These are phyloP conservation scores for Genyomyrus donnyi DNA, from an alignment of 2,113 vertebrate genomes.

Conservation along the genomic window DNA sequence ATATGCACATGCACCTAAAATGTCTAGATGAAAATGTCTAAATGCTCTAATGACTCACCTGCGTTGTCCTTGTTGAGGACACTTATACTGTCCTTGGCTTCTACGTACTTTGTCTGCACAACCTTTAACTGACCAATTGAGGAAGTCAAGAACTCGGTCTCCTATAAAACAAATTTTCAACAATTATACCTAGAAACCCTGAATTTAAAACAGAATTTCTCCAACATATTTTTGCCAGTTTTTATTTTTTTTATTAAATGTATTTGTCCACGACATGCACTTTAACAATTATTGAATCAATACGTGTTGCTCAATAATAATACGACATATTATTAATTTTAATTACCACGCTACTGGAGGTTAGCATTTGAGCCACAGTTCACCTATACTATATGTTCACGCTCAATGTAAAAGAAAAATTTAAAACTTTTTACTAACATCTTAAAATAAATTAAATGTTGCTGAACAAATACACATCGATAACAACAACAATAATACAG, in stretches of 20 bases:
- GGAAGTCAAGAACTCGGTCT: conserved; percentile 85
- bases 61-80: conserved; percentile 76
- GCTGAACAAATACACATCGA: background rate
- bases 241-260: no score
- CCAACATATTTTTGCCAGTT: background rate
- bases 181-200: background rate
- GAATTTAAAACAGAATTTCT: background rate
- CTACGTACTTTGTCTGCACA: conserved; percentile 85
- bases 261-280: no score
- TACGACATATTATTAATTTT: background rate
- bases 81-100: conserved; percentile 82
- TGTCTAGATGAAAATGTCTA: background rate
- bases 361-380: background rate
- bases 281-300: background rate
- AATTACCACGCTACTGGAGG: background rate
- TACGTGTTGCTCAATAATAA: background rate
- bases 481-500: background rate
- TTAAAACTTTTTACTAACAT: background rate
- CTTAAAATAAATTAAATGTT: background rate
- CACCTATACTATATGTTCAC: background rate
- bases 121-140: conserved; percentile 87
- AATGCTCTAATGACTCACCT: conserved; percentile 51
- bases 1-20: background rate
- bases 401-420: background rate
- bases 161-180: conserved; percentile 54